Evolutionary conservation across 2,797 vertebrate genomes (phyloP), one percentile per base, ranked within the genome.

Genomic region (Coregonus ussuriensis): DNA sequence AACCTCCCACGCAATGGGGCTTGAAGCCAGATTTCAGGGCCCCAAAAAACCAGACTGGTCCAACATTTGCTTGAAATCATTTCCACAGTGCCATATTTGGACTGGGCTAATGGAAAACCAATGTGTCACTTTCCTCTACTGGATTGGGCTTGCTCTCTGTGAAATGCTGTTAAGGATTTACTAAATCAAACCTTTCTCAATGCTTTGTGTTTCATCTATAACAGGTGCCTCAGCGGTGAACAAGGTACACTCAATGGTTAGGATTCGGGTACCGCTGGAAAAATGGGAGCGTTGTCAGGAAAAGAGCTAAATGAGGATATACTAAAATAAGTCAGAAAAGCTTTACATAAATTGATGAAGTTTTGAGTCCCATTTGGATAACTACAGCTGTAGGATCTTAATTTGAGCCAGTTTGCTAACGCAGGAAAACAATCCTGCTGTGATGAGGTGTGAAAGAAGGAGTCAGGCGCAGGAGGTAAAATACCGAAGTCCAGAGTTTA

Each of bases 1-100:
- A 85, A 74, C 74, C 68, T 56, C 82, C 74, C 78, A 84, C 83
- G 65, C 54, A 41, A 9, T n/a, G 6, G 37, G 66, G 33, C 71
- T 37, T 37, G 56, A 80, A 37, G 41, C 69, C 78, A 75, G 69
- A 74, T 33, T 35, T 4, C 9, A 63, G 25, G 21, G 29, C 31
- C 21, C 6, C 6, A 11, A 25, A 31, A 31, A 53, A 82, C 75
- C 63, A 77, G 11, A 77, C 41, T 69, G 72, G 79, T 47, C 59
- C 66, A 80, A 35, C 71, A 75, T 63, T 41, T 47, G 65, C 31
- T 77, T 81, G 2, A 67, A 71, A 77, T 77, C 72, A 5, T 72
- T 74, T 21, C 68, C 21, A 6, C 59, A 62, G 7, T 16, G 59
- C 33, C 16, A 37, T 47, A 41, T 41, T 47, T 51, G 66, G 63